Base-by-base conservation (phyloP, 2,797 vertebrate genomes). In the Denticeps clupeoides region DNA sequence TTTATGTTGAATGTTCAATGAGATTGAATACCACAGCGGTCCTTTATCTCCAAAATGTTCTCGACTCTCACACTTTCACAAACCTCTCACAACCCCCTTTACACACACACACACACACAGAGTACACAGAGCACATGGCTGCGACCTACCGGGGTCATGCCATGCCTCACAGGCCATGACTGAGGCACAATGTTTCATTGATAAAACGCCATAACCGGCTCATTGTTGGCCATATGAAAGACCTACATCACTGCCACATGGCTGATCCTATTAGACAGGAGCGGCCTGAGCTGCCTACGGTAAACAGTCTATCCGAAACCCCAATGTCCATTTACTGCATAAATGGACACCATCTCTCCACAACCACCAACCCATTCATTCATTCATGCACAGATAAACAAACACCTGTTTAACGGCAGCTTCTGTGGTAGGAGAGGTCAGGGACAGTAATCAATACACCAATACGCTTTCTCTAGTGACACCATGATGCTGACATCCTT, bases 211-310 rank as follows among this genome's bases (percentile, higher is more conserved):
- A 59, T 54, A 59, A 64, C 55, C 52, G 24, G 48, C 45, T 41
- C 51, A 55, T 64, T 64, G 58, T 55, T 40, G 55, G n/a, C 12
- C n/a, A 33, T 22, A 44, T 64, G 51, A 52, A 55, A 55, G 50
- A 21, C 18, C 25, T 6, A 33, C 51, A 27, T 58, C 51, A 40
- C 45, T 58, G 58, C 55, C 58, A 64, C 58, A 60, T 46, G 48
- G 42, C 19, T 53, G 57, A 23, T 40, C 27, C 53, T 38, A 44
- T 33, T 41, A 11, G 26, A 27, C 44, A 38, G 48, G 26, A 64
- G 49, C 13, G 13, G 31, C 2, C 37, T 23, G 3, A 54, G 41
- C 18, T 2, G 31, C 16, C 32, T 7, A 16, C 33, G 37, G 25
- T 42, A 33, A 49, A 53, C 51, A 24, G 4, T 9, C 12, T 23